A percentile compares a stretch with the other conserved stretches of the same genome.
Conservation (phyloP, 2,113 vertebrate genomes). For the Dendropsophus ebraccatus region DNA sequence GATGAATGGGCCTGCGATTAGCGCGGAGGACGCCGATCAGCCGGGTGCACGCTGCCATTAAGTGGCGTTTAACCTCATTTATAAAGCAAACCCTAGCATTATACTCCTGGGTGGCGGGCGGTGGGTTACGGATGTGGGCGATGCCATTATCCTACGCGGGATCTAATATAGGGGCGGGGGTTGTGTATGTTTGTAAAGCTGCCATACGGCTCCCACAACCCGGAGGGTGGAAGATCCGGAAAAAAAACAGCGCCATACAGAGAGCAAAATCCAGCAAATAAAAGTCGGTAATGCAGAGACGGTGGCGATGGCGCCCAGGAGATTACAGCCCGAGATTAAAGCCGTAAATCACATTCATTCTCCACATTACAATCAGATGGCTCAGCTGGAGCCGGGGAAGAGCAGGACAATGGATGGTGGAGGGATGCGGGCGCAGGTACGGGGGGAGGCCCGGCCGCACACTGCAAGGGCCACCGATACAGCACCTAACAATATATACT, state of each 20-base stretch:
- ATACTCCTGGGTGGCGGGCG: background rate
- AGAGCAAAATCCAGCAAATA: constrained; percentile 18
- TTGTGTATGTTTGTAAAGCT: background rate
- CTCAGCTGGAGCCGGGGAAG: constrained; percentile 20
- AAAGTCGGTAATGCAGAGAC: constrained; percentile 19
- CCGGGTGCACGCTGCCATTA: too few species aligned
- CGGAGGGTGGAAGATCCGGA: background rate
- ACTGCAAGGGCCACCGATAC: too few species aligned
- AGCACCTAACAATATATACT: too few species aligned
- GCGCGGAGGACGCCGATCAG: too few species aligned
- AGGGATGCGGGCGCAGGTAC: background rate
- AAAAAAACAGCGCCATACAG: background rate
- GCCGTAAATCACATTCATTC: constrained; percentile 50
- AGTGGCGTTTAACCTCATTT: background rate
- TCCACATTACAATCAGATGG: constrained; percentile 41
- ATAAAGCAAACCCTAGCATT: background rate
- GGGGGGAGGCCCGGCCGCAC: too few species aligned
- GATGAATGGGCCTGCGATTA: background rate
- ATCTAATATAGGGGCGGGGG: background rate
- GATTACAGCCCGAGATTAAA: constrained; percentile 44
- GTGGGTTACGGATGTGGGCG: background rate
- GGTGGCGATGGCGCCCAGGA: constrained; percentile 22
- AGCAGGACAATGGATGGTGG: background rate
- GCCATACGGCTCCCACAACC: background rate
- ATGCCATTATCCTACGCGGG: too few species aligned